These are phyloP conservation scores for Apamea sordens DNA, from an alignment of 2,888 invertebrate species.

Conservation along the genomic window DNA sequence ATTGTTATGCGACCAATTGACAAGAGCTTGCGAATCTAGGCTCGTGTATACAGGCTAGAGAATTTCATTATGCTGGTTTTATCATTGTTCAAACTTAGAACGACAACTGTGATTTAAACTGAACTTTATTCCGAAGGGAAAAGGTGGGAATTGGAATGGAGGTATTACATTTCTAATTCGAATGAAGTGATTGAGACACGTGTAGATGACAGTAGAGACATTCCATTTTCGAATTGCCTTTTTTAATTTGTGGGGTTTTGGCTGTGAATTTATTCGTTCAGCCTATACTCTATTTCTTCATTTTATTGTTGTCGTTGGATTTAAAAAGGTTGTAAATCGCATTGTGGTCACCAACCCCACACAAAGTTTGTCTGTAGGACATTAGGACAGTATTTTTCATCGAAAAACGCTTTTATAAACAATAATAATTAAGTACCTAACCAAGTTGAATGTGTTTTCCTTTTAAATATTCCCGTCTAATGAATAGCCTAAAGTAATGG, in stretches of 20 bases:
- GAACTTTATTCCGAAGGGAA: constrained; percentile 60
- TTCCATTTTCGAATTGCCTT: constrained; percentile 58
- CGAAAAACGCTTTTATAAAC: too few relatives aligned
- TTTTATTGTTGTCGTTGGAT: background rate
- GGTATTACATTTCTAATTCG: constrained; percentile 65
- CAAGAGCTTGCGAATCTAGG: constrained; percentile 65
- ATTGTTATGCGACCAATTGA: constrained; percentile 61
- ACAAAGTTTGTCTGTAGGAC: background rate
- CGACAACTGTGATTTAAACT: constrained; percentile 50
- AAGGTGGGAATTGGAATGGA: constrained; percentile 56
- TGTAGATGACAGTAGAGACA: constrained; percentile 67
- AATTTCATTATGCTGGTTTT: constrained; percentile 46
- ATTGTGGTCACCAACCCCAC: background rate
- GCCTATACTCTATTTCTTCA: background rate
- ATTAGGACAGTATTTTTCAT: background rate
- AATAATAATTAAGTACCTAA: background rate
- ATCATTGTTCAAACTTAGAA: constrained; percentile 32
- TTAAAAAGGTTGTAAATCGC: background rate
- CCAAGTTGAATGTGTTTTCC: background rate
- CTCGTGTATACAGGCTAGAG: constrained; percentile 25
- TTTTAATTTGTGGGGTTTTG: background rate
- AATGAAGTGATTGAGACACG: constrained; percentile 80
- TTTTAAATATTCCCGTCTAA: constrained; percentile 5
- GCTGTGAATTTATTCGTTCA: background rate
- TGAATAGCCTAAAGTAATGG: background rate